Conservation (phyloP, 2,797 vertebrate genomes). For the Arrhamphus sclerolepis region DNA sequence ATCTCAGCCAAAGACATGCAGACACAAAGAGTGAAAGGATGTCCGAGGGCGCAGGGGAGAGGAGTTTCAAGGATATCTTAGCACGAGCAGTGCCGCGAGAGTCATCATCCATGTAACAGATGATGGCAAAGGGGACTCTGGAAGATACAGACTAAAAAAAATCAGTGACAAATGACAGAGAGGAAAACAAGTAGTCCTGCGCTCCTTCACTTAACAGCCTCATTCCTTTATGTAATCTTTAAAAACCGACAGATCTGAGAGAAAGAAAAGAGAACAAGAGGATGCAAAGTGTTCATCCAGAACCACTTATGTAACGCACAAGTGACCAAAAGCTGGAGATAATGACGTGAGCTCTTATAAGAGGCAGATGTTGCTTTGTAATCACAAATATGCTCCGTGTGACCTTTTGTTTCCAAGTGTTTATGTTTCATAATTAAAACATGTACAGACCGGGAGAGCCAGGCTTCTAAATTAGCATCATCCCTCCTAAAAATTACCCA, state of each 20-base stretch:
- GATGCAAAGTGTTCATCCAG: slow-evolving; percentile 39
- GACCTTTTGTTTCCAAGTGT: slow-evolving; percentile 60
- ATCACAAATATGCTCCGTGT: slow-evolving; percentile 63
- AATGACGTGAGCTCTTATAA: slow-evolving; percentile 69
- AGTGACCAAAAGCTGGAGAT: slow-evolving; percentile 39
- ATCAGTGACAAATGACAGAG: slow-evolving; percentile 3
- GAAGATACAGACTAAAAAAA: slow-evolving; percentile 24
- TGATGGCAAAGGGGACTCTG: slow-evolving; percentile 32
- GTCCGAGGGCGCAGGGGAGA: slow-evolving; percentile 11
- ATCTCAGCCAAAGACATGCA: slow-evolving; percentile 1
- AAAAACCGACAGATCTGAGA: slow-evolving; percentile 54
- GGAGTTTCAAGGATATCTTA: slow-evolving; percentile 20
- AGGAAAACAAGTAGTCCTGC: slow-evolving; percentile 43
- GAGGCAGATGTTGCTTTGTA: slow-evolving; percentile 72
- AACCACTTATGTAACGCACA: slow-evolving; percentile 10
- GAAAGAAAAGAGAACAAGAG: slow-evolving; percentile 14
- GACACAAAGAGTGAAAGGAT: slow-evolving; percentile 4
- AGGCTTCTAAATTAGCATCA: slow-evolving; percentile 42
- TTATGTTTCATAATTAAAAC: slow-evolving; percentile 69
- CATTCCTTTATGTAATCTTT: slow-evolving; percentile 52
- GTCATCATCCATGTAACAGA: slow-evolving; percentile 31
- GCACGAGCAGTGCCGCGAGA: slow-evolving; percentile 28
- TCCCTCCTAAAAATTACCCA: slow-evolving; percentile 44
- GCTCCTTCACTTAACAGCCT: slow-evolving; percentile 45
- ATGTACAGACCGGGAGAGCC: slow-evolving; percentile 59